Evolutionary conservation across 2,888 invertebrate genomes (phyloP).

Genomic region (Apamea anceps): DNA sequence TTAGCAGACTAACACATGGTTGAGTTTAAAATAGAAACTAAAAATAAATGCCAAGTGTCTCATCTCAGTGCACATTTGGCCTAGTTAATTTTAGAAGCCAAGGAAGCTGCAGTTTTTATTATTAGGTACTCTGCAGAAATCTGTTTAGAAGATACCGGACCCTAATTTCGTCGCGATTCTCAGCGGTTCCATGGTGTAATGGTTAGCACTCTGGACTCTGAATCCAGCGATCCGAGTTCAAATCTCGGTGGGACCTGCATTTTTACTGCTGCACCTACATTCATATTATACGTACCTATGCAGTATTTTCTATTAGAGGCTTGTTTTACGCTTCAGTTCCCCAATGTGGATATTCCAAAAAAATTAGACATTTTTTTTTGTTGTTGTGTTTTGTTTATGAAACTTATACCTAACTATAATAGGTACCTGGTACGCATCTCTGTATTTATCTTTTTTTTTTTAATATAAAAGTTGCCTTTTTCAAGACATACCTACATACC

Average conservation of each 20-base stretch:
- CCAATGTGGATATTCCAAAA: background rate
- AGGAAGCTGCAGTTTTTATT: slow-evolving; percentile 2
- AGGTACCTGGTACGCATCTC: background rate
- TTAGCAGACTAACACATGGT: slow-evolving; percentile 13
- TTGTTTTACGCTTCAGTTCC: background rate
- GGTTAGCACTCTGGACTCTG: slow-evolving; percentile 95
- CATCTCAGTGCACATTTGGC: slow-evolving; percentile 4
- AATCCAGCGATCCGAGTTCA: slow-evolving; percentile 95
- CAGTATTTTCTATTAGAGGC: background rate
- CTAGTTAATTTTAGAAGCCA: slow-evolving; percentile 28
- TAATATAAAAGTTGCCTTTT: background rate
- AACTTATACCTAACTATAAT: background rate
- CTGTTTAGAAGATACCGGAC: background rate
- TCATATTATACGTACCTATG: too few species aligned
- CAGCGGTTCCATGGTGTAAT: slow-evolving; percentile 93
- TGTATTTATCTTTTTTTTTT: background rate
- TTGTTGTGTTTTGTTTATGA: background rate
- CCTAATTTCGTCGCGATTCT: background rate
- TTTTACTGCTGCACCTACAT: slow-evolving; percentile 44
- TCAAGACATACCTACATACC: background rate
- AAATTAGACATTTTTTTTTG: too few species aligned
- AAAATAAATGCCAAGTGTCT: slow-evolving; percentile 40
- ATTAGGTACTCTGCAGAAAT: background rate
- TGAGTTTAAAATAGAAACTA: slow-evolving; percentile 35
- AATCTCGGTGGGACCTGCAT: slow-evolving; percentile 93